These are phyloP conservation scores for Hylomyscus alleni DNA, from an alignment of 2,797 vertebrate species.

Conservation along the genomic window DNA sequence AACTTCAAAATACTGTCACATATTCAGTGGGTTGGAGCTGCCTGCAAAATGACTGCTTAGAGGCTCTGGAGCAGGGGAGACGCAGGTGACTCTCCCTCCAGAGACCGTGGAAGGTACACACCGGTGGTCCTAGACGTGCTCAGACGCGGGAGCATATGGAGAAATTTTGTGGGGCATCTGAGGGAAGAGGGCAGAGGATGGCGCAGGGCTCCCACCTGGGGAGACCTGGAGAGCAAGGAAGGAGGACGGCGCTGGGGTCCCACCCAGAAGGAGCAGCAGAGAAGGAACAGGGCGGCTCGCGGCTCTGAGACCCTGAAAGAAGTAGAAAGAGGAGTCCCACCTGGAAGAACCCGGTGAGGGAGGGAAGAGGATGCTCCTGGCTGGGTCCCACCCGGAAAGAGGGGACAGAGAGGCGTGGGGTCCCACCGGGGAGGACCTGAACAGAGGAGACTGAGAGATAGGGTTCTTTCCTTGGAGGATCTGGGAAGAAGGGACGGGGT, in stretches of 20 bases:
- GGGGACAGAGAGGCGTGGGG: background rate
- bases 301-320: background rate
- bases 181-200: background rate
- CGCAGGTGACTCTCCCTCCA: background rate
- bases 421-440: background rate
- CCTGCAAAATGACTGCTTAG: slow-evolving; percentile 64
- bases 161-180: background rate
- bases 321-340: background rate
- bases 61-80: slow-evolving; percentile 19
- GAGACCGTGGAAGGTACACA: background rate
- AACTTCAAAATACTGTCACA: slow-evolving; percentile 73
- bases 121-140: background rate
- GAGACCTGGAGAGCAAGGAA: background rate
- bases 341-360: background rate
- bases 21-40: slow-evolving; percentile 58
- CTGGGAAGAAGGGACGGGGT: background rate
- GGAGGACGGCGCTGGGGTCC: background rate
- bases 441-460: background rate
- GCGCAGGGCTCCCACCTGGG: background rate
- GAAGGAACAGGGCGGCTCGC: background rate
- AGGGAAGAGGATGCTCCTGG: background rate
- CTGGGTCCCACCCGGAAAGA: background rate
- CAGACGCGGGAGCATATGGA: background rate
- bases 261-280: background rate
- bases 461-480: background rate